Percentiles rank a stretch among this genome's conserved stretches.
These are phyloP conservation scores for Caenorhabditis tropicalis DNA, from an alignment of 1,140 invertebrate genomes.

Conservation along the genomic window DNA sequence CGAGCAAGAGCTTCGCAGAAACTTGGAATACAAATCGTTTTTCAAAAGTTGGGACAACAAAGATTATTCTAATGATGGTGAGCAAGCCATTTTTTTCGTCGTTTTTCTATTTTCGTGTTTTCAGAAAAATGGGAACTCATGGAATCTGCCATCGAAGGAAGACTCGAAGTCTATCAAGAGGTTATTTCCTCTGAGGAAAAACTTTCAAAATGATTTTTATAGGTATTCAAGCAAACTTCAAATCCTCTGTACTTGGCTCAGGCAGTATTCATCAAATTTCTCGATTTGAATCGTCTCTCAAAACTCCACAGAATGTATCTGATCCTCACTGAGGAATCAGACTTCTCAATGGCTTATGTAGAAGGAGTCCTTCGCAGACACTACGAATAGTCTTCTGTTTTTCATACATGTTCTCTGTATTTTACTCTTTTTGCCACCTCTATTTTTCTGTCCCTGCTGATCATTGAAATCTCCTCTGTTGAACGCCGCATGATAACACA, in stretches of 20 bases:
- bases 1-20: neutral
- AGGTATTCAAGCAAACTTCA: constrained; percentile 2
- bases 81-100: neutral
- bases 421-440: too few species aligned
- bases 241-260: neutral
- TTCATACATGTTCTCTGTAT: too few species aligned
- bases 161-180: constrained; percentile 20
- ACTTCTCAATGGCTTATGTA: neutral
- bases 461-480: too few species aligned
- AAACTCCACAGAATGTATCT: neutral
- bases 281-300: neutral
- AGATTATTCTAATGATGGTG: neutral
- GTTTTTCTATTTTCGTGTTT: neutral
- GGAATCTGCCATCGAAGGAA: neutral
- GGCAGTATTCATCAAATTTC: neutral
- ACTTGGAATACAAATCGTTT: neutral
- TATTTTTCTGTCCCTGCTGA: neutral
- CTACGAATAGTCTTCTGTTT: neutral
- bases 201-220: neutral
- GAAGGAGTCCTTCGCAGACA: neutral
- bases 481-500: too few species aligned
- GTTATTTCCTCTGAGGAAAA: neutral
- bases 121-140: neutral
- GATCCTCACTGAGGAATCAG: neutral
- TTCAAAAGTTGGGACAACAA: neutral